Conservation (phyloP, 1,140 invertebrate species). For the Radopholus similis region DNA sequence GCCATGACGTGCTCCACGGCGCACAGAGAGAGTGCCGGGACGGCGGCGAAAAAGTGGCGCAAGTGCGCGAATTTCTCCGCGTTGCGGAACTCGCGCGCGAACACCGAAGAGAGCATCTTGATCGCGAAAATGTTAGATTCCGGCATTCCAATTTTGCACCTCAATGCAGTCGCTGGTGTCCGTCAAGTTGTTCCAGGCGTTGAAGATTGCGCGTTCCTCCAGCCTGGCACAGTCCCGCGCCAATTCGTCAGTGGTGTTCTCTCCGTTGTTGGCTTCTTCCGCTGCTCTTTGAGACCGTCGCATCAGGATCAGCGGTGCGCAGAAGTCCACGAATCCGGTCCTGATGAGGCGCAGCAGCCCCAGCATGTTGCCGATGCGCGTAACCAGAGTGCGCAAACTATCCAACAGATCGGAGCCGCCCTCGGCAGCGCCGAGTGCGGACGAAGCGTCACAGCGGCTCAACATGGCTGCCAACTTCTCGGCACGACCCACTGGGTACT, state of each 20-base stretch:
- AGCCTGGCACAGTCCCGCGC: background rate
- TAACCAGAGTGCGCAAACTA: conserved; percentile 72
- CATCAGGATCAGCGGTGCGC: conserved; percentile 69
- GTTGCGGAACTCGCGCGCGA: conserved; percentile 80
- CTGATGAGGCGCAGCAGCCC: conserved; percentile 90
- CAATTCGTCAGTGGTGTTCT: background rate
- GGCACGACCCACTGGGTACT: conserved; percentile 10
- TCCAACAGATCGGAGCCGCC: conserved; percentile 79
- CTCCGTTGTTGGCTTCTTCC: background rate
- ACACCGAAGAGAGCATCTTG: conserved; percentile 82
- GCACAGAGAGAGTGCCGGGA: conserved; percentile 88
- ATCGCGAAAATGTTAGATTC: conserved; percentile 38
- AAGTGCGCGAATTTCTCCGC: conserved; percentile 77
- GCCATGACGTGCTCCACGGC: conserved; percentile 86
- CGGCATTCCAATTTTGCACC: conserved; percentile 65
- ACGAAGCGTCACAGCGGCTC: background rate
- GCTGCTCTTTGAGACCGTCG: background rate
- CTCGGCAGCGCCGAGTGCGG: conserved; percentile 67
- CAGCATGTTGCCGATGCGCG: conserved; percentile 77
- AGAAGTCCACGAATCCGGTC: conserved; percentile 85
- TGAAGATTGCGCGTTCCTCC: background rate
- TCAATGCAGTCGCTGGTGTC: conserved; percentile 81
- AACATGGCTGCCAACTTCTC: conserved; percentile 8
- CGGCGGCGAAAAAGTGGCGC: conserved; percentile 85
- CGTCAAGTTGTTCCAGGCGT: conserved; percentile 4